Percentiles rank a stretch among this genome's conserved stretches.
Conservation (phyloP, 2,888 invertebrate species). For the Lasioglossum vierecki region DNA sequence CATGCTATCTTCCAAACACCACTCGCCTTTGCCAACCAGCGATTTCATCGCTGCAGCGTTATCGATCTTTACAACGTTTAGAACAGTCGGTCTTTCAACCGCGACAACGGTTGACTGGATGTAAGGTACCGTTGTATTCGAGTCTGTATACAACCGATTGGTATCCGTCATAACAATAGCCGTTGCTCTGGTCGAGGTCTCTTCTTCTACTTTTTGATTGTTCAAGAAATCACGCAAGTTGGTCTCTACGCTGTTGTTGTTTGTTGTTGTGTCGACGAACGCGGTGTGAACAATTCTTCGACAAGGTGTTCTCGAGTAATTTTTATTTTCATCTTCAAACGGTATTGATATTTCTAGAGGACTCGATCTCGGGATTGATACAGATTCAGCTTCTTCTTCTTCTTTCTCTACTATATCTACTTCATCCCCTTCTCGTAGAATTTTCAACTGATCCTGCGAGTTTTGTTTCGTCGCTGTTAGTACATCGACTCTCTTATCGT, state of each 20-base stretch:
- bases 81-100: conserved; percentile 59
- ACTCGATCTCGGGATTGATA: neutral
- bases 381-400: neutral
- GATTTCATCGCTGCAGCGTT: conserved; percentile 87
- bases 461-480: conserved; percentile 51
- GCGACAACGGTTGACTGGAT: neutral
- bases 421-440: neutral
- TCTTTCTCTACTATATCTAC: neutral
- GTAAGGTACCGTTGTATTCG: neutral
- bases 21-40: conserved; percentile 86
- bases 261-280: conserved; percentile 21
- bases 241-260: conserved; percentile 55
- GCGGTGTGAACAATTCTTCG: neutral
- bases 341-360: conserved; percentile 1
- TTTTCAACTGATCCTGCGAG: neutral
- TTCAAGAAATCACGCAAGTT: conserved; percentile 49
- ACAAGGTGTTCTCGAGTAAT: conserved; percentile 40
- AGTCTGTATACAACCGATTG: neutral
- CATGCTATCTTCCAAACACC: conserved; percentile 82
- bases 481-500: conserved; percentile 73
- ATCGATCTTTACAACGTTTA: conserved; percentile 74
- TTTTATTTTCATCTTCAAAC: conserved; percentile 65
- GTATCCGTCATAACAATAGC: neutral
- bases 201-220: conserved; percentile 35
- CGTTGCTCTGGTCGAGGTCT: neutral